Conservation (phyloP, 1,140 invertebrate genomes). For the Elymnias hypermnestra region DNA sequence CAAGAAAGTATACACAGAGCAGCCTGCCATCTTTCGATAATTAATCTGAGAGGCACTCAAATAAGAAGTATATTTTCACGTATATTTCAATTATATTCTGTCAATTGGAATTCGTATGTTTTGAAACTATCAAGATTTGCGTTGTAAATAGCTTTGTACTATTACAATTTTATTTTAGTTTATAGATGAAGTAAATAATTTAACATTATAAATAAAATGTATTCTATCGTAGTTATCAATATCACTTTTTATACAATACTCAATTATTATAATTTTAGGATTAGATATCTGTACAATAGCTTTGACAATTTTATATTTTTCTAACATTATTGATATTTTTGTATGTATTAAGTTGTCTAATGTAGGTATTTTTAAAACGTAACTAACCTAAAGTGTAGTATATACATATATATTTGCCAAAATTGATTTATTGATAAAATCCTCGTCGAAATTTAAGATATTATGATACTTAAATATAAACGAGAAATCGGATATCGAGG, state of each 20-base stretch:
- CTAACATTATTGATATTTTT: conserved; percentile 17
- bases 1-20: no score
- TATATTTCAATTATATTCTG: conserved; percentile 1
- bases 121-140: no score
- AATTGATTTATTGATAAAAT: neutral
- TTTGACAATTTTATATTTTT: conserved; percentile 26
- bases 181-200: conserved; percentile 30
- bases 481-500: conserved; percentile 43
- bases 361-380: conserved; percentile 2
- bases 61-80: neutral
- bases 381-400: neutral
- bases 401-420: neutral
- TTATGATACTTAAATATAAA: neutral
- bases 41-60: no score
- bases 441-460: neutral
- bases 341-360: conserved; percentile 6
- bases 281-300: conserved; percentile 24
- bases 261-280: conserved; percentile 33
- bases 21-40: no score
- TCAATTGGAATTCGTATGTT: no score
- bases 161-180: conserved; percentile 36
- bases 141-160: no score
- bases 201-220: conserved; percentile 13
- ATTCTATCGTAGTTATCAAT: conserved; percentile 12
- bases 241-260: conserved; percentile 36